These are phyloP conservation scores for Arion vulgaris DNA, from an alignment of 1,140 invertebrate species.

Conservation along the genomic window DNA sequence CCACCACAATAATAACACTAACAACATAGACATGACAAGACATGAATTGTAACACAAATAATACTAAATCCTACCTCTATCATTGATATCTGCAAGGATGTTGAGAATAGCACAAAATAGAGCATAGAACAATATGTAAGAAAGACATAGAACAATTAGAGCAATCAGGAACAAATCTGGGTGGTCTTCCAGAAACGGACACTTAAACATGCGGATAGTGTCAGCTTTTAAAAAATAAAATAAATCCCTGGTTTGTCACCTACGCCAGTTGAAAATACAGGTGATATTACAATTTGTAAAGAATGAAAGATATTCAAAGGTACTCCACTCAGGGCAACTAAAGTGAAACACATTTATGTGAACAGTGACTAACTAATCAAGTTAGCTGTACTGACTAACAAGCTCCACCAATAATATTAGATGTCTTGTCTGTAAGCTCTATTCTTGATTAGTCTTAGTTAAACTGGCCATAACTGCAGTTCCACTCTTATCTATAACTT, in stretches of 20 bases:
- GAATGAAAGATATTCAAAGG: not conserved
- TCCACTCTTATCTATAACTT: no score
- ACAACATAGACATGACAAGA: no score
- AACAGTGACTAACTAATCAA: not conserved
- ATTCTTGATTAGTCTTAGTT: no score
- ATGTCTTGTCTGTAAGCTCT: no score
- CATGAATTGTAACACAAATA: no score
- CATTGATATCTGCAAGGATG: conserved; percentile 37
- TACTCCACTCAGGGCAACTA: not conserved
- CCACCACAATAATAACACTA: no score
- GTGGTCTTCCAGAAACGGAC: conserved; percentile 68
- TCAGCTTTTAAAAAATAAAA: not conserved
- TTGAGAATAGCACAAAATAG: conserved; percentile 62
- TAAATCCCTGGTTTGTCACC: not conserved
- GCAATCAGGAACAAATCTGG: conserved; percentile 58
- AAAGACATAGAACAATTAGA: conserved; percentile 53
- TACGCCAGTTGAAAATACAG: not conserved
- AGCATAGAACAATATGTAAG: conserved; percentile 60
- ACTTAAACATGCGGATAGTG: conserved; percentile 58
- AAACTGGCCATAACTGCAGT: no score
- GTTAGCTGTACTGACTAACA: no score
- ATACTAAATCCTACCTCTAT: conserved; percentile 10
- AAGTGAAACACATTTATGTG: no score
- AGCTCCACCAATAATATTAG: no score
- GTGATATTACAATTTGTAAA: not conserved